Evolutionary conservation across 2,113 vertebrate species (phyloP).

Genomic region (Talpa occidentalis): DNA sequence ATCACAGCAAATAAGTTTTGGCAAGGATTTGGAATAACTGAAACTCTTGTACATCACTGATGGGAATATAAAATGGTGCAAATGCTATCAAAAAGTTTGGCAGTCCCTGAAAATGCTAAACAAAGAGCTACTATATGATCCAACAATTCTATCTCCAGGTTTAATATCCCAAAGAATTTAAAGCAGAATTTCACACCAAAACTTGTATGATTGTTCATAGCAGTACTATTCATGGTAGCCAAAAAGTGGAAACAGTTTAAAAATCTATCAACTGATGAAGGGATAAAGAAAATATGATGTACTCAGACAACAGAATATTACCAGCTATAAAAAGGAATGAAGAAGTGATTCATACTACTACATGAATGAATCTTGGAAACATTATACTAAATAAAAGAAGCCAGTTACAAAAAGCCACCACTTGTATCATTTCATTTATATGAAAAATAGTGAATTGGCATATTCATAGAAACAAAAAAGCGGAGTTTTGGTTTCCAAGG

Average conservation of each 20-base stretch:
- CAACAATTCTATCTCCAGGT: neutral
- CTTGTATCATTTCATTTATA: neutral
- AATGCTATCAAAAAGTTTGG: neutral
- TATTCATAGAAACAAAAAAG: neutral
- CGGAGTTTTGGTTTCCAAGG: neutral
- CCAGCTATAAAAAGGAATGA: neutral
- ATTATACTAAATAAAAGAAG: neutral
- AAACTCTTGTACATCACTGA: neutral
- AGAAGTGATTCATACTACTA: neutral
- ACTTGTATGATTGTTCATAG: neutral
- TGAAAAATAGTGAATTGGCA: neutral
- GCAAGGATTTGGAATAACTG: neutral
- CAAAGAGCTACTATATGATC: neutral
- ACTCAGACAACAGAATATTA: neutral
- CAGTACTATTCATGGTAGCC: neutral
- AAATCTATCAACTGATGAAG: neutral
- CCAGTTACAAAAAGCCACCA: neutral
- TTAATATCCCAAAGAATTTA: neutral
- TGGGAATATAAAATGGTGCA: neutral
- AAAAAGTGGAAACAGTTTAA: neutral
- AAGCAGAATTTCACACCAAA: neutral
- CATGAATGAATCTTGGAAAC: neutral
- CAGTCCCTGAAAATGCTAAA: neutral
- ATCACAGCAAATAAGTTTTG: neutral
- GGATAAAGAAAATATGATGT: neutral